Conservation (phyloP, 2,113 vertebrate genomes). For the Indri indri region DNA sequence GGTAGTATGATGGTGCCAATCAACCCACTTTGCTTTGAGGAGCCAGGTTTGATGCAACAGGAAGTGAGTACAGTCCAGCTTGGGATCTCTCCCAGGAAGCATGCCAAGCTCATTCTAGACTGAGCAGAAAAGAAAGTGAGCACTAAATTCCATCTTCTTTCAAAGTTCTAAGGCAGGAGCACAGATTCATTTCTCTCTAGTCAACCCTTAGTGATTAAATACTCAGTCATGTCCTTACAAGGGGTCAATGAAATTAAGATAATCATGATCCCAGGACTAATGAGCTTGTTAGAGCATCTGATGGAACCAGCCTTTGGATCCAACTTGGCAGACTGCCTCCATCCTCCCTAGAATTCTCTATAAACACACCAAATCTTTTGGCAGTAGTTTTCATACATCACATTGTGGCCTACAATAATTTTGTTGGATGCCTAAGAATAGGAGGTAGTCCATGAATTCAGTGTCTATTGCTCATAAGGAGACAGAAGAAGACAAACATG, state of each 20-base stretch:
- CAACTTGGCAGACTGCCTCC: not conserved
- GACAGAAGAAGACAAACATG: not conserved
- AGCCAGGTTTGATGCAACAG: not conserved
- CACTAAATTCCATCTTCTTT: not conserved
- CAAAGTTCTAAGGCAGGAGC: not conserved
- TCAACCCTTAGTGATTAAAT: not conserved
- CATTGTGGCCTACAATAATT: not conserved
- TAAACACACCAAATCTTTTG: not conserved
- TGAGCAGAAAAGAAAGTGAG: not conserved
- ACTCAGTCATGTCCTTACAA: not conserved
- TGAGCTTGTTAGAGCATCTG: not conserved
- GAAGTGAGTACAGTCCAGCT: not conserved
- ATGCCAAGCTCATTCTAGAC: not conserved
- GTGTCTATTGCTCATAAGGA: not conserved
- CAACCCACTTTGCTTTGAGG: not conserved
- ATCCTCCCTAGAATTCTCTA: not conserved
- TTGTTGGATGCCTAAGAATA: not conserved
- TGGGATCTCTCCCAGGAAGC: not conserved
- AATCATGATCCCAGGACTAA: not conserved
- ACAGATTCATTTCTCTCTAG: not conserved
- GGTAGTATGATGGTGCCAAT: not conserved
- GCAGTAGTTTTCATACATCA: not conserved
- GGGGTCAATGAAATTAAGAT: conserved; percentile 1
- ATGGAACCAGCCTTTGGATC: not conserved
- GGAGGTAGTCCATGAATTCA: not conserved